Base-by-base conservation (phyloP, 2,888 invertebrate genomes). In the Nyleta sp. region DNA sequence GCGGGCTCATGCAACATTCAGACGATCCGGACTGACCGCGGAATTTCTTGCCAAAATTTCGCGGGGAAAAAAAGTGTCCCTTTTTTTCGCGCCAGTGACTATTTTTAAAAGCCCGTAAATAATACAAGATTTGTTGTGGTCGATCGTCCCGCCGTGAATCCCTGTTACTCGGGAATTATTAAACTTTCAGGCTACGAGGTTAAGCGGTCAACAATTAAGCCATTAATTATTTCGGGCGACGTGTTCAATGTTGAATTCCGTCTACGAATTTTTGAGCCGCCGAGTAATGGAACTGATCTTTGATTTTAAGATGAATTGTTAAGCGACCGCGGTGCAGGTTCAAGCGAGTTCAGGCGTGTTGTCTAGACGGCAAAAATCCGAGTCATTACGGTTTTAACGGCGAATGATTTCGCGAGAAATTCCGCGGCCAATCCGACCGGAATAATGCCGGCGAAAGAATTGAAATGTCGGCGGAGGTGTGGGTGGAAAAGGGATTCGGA, bases 401-500 rank as follows among this genome's bases (percentile, higher is more conserved):
- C n/a, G n/a, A n/a, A n/a, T n/a, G n/a, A n/a, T n/a, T n/a, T n/a
- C n/a, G n/a, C n/a, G n/a, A n/a, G n/a, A n/a, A n/a, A n/a, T n/a
- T n/a, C n/a, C n/a, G n/a, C n/a, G n/a, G n/a, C n/a, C n/a, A n/a
- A n/a, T n/a, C n/a, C n/a, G n/a, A n/a, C n/a, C n/a, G n/a, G n/a
- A n/a, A n/a, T n/a, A n/a, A n/a, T n/a, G n/a, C n/a, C 17, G 80
- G 77, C 79, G 81, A 78, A 84, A 84, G 82, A 82, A 84, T 78
- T 75, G 80, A 81, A 82, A 81, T 75, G 80, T 81, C 81, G 22
- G 38, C 20, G 33, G 42, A 57, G 38, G 50, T 35, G 18, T 62
- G 80, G 82, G 81, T 80, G 81, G 77, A 82, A 80, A 81, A 82
- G 84, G 84, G 80, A 85, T 83, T 83, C 81, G 81, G 81, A 82